Evolutionary conservation across 2,113 vertebrate genomes (phyloP).

Genomic region (Dicerorhinus sumatrensis): DNA sequence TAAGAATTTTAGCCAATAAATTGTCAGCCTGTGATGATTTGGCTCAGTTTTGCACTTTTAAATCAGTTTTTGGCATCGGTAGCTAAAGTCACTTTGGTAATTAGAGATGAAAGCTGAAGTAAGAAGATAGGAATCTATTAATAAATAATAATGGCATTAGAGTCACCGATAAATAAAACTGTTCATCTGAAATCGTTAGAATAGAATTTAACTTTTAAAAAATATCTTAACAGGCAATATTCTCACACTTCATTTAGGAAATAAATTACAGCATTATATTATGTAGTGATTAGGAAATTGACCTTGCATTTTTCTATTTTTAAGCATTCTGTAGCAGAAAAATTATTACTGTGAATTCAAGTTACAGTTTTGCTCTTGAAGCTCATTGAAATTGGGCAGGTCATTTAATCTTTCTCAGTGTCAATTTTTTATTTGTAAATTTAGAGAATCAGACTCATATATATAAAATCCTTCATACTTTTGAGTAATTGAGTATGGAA

Average conservation of each 20-base stretch:
- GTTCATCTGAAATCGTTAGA: conserved; percentile 41
- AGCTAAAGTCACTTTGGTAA: conserved; percentile 40
- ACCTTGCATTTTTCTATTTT: conserved; percentile 57
- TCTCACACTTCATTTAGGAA: conserved; percentile 62
- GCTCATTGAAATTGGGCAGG: neutral
- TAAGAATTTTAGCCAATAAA: neutral
- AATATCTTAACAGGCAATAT: conserved; percentile 57
- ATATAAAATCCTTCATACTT: neutral
- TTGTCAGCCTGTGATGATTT: conserved; percentile 13
- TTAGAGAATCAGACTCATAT: neutral
- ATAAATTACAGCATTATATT: conserved; percentile 60
- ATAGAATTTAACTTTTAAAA: conserved; percentile 60
- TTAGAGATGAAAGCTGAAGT: conserved; percentile 68
- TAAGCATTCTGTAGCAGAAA: conserved; percentile 57
- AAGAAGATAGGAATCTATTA: conserved; percentile 66
- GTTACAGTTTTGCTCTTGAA: conserved; percentile 4
- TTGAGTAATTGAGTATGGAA: neutral
- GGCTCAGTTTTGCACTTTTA: conserved; percentile 46
- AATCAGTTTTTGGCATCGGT: conserved; percentile 50
- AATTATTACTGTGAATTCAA: conserved; percentile 43
- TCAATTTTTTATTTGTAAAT: conserved; percentile 26
- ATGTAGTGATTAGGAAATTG: conserved; percentile 53
- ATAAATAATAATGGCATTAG: conserved; percentile 62
- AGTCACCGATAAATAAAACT: conserved; percentile 69
- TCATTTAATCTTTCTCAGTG: conserved; percentile 23